These are phyloP conservation scores for Porphyrio hochstetteri DNA, from an alignment of 2,113 vertebrate genomes.

Conservation along the genomic window DNA sequence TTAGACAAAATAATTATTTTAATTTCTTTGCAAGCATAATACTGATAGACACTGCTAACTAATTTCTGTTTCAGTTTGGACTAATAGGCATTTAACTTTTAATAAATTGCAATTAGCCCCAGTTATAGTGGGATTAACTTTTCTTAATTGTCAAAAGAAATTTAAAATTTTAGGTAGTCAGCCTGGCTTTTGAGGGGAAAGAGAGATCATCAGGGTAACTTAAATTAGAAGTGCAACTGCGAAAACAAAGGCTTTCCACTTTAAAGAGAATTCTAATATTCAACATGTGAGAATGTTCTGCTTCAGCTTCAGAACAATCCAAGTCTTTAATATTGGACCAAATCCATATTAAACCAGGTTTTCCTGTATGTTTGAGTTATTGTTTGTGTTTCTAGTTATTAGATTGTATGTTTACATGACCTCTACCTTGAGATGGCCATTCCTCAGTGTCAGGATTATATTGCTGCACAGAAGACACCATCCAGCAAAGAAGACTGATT, in stretches of 20 bases:
- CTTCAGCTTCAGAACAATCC: slow-evolving; percentile 17
- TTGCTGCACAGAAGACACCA: neutral
- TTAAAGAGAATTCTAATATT: neutral
- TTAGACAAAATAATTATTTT: neutral
- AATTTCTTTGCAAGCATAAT: neutral
- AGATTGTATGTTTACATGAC: neutral
- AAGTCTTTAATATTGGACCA: neutral
- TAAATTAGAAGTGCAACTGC: neutral
- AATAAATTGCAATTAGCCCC: neutral
- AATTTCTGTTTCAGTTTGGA: neutral
- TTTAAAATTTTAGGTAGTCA: slow-evolving; percentile 27
- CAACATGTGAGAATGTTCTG: neutral
- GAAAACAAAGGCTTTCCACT: neutral
- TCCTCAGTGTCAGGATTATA: neutral
- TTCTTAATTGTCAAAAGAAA: slow-evolving; percentile 13
- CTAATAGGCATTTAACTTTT: neutral
- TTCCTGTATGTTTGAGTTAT: neutral
- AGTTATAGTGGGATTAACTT: neutral
- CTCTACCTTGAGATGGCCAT: neutral
- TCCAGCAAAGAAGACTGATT: neutral
- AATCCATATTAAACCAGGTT: neutral
- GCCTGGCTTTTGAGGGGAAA: slow-evolving; percentile 16
- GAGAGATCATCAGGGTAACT: neutral
- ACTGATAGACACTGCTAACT: neutral
- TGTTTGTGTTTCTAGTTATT: neutral